Conservation (phyloP, 1,140 invertebrate species). For the Armadillidium nasatum region DNA sequence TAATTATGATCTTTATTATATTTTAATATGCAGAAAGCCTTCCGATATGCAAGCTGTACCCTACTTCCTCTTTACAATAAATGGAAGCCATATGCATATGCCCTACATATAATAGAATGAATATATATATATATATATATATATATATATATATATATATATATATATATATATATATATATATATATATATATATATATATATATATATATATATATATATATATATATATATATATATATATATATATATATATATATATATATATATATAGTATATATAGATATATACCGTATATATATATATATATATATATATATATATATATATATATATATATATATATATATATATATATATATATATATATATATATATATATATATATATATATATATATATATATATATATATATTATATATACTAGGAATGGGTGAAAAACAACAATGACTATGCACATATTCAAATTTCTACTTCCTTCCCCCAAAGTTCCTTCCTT, state of each 20-base stretch:
- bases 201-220: too few relatives aligned
- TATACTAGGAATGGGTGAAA: neutral
- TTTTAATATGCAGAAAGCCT: slow-evolving; percentile 1
- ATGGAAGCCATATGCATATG: neutral
- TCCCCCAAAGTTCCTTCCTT: neutral
- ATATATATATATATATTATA: neutral
- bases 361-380: neutral
- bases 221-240: neutral
- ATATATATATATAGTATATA: too few relatives aligned
- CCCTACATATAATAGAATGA: neutral
- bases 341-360: neutral
- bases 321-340: neutral
- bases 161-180: neutral
- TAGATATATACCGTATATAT: neutral
- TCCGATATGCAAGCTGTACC: neutral
- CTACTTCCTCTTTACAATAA: neutral
- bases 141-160: slow-evolving; percentile 1
- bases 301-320: neutral
- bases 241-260: slow-evolving; percentile 6
- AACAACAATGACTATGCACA: neutral
- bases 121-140: neutral
- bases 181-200: too few relatives aligned
- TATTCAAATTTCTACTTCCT: neutral
- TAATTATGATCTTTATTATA: neutral
- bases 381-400: slow-evolving; percentile 11